Conservation (phyloP, 23 tunicate genomes). For the Halocynthia aurantium region DNA sequence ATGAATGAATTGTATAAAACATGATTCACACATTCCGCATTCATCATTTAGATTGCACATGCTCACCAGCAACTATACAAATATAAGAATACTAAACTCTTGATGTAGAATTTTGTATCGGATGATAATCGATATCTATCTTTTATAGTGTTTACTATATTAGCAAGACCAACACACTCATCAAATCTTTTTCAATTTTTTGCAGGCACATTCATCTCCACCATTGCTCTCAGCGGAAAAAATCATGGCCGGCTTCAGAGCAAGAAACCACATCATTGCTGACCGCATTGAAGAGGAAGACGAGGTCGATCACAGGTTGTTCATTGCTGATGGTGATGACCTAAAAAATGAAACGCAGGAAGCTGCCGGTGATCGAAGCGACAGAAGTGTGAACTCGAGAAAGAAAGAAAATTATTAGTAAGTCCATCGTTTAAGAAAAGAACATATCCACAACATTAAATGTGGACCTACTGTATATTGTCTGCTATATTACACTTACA, state of each 20-base stretch:
- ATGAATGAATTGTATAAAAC: no score
- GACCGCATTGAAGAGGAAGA: slow-evolving; percentile 29
- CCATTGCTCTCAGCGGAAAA: slow-evolving; percentile 21
- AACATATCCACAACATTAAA: no score
- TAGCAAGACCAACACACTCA: no score
- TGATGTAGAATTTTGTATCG: no score
- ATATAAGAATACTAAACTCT: no score
- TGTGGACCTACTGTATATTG: neutral
- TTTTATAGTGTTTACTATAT: no score
- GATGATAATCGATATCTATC: no score
- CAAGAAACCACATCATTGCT: slow-evolving; percentile 19
- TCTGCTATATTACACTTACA: slow-evolving; percentile 1
- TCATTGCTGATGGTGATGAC: slow-evolving; percentile 3
- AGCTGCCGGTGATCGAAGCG: slow-evolving; percentile 5
- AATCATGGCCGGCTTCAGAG: slow-evolving; percentile 26
- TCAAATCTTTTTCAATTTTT: neutral
- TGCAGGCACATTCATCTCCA: slow-evolving; percentile 28
- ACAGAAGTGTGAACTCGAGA: slow-evolving; percentile 9
- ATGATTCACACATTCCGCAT: no score
- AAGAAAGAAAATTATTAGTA: neutral
- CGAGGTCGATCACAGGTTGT: slow-evolving; percentile 20
- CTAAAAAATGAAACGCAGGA: slow-evolving; percentile 1
- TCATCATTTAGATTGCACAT: no score
- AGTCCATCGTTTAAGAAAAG: no score
- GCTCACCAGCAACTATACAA: no score